These are phyloP conservation scores for Takifugu flavidus DNA, from an alignment of 2,113 vertebrate species.

Conservation along the genomic window DNA sequence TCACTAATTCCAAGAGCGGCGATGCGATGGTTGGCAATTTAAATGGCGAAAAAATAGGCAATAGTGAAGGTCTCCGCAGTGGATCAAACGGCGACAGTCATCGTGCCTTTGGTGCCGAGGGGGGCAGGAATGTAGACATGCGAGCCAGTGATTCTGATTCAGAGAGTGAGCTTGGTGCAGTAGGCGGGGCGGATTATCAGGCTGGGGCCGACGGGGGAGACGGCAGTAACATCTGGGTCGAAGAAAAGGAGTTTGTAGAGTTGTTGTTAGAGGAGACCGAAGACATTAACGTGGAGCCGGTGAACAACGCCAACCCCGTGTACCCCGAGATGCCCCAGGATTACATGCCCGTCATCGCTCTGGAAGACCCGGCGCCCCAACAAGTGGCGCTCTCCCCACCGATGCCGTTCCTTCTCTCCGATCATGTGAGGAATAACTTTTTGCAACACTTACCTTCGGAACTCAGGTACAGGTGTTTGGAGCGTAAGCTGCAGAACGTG, in stretches of 20 bases:
- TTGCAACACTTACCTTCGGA: constrained; percentile 76
- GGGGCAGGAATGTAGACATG: constrained; percentile 69
- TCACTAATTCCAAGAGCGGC: constrained; percentile 85
- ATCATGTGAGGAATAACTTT: constrained; percentile 80
- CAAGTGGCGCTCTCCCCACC: constrained; percentile 63
- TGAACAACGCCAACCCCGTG: constrained; percentile 72
- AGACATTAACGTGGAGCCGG: constrained; percentile 65
- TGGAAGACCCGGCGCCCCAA: constrained; percentile 62
- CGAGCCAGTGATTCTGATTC: constrained; percentile 74
- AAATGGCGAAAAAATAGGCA: constrained; percentile 67
- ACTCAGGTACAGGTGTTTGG: constrained; percentile 77
- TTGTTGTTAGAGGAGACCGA: constrained; percentile 73
- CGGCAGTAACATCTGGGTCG: constrained; percentile 60
- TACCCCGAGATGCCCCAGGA: constrained; percentile 70
- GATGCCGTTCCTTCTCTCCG: constrained; percentile 69
- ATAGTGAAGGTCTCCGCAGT: constrained; percentile 65
- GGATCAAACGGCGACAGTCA: constrained; percentile 62
- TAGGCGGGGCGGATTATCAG: constrained; percentile 78
- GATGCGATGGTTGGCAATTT: constrained; percentile 79
- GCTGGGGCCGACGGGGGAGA: constrained; percentile 42
- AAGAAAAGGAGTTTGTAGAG: constrained; percentile 81
- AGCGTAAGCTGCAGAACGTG: constrained; percentile 82
- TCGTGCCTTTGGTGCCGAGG: constrained; percentile 63
- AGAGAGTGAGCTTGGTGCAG: constrained; percentile 84
- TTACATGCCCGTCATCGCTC: constrained; percentile 73